These are phyloP conservation scores for Saccostrea echinata DNA, from an alignment of 1,140 invertebrate species.

Conservation along the genomic window DNA sequence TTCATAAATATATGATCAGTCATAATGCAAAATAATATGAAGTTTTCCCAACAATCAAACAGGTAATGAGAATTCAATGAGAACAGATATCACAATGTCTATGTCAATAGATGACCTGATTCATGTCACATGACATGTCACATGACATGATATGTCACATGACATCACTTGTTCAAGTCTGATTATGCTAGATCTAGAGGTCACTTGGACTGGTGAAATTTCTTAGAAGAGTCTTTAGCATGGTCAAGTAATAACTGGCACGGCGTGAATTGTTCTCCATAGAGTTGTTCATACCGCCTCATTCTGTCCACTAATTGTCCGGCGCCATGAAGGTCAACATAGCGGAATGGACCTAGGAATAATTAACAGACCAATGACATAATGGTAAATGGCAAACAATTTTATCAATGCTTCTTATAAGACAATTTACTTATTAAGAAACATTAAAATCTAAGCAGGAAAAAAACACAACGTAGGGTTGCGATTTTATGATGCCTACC, in stretches of 20 bases:
- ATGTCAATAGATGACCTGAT: neutral
- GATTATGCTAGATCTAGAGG: neutral
- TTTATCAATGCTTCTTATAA: neutral
- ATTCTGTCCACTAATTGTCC: slow-evolving; percentile 94
- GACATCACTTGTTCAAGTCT: slow-evolving; percentile 1
- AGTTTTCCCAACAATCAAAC: slow-evolving; percentile 20
- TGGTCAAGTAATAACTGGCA: slow-evolving; percentile 95
- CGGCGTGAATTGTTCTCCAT: slow-evolving; percentile 93
- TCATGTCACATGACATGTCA: neutral
- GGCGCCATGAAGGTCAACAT: slow-evolving; percentile 96
- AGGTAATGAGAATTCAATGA: slow-evolving; percentile 7
- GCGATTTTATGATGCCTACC: slow-evolving; percentile 77
- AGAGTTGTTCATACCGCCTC: slow-evolving; percentile 89
- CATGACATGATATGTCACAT: too few species aligned
- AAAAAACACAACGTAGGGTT: neutral
- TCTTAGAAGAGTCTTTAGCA: slow-evolving; percentile 84
- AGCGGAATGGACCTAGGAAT: slow-evolving; percentile 93
- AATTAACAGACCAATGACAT: neutral
- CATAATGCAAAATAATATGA: slow-evolving; percentile 7
- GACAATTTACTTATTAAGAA: neutral
- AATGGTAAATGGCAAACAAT: neutral
- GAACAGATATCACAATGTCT: slow-evolving; percentile 27
- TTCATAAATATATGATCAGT: slow-evolving; percentile 24
- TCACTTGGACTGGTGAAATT: slow-evolving; percentile 48
- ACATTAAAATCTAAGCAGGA: neutral